Evolutionary conservation across 2,888 invertebrate genomes (phyloP).

Genomic region (Oeneis ivallda): DNA sequence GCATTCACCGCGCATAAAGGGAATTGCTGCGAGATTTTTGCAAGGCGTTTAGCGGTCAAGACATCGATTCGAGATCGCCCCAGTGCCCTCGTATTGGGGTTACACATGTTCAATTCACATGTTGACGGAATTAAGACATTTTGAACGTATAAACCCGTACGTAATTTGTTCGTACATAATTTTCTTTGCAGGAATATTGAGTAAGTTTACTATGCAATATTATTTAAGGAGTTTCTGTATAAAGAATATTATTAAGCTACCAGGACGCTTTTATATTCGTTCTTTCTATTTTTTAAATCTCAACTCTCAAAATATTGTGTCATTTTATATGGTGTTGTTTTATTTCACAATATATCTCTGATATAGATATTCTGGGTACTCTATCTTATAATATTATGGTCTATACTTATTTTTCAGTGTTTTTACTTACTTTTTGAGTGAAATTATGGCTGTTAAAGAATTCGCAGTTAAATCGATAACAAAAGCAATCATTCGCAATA

Average conservation of each 20-base stretch:
- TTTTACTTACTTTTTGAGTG: too few relatives aligned
- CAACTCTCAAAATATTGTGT: too few relatives aligned
- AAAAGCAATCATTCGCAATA: neutral
- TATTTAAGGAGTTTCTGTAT: neutral
- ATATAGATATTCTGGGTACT: too few relatives aligned
- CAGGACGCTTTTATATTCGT: too few relatives aligned
- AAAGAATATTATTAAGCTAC: neutral
- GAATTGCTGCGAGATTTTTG: conserved; percentile 45
- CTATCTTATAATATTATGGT: too few relatives aligned
- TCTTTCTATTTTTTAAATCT: too few relatives aligned
- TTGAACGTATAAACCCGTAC: neutral
- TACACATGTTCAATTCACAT: conserved; percentile 17
- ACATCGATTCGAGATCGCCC: conserved; percentile 37
- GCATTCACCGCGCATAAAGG: conserved; percentile 39
- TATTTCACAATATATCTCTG: too few relatives aligned
- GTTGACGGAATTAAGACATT: conserved; percentile 3
- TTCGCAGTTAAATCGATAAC: neutral
- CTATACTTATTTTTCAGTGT: too few relatives aligned
- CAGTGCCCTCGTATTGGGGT: conserved; percentile 32
- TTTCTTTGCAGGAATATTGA: neutral
- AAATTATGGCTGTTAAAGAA: too few relatives aligned
- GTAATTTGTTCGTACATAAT: neutral
- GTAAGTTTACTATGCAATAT: neutral
- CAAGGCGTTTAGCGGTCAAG: conserved; percentile 43
- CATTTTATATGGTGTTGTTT: too few relatives aligned